These are phyloP conservation scores for Acanthococcus lagerstroemiae DNA, from an alignment of 2,888 invertebrate species.

Conservation along the genomic window DNA sequence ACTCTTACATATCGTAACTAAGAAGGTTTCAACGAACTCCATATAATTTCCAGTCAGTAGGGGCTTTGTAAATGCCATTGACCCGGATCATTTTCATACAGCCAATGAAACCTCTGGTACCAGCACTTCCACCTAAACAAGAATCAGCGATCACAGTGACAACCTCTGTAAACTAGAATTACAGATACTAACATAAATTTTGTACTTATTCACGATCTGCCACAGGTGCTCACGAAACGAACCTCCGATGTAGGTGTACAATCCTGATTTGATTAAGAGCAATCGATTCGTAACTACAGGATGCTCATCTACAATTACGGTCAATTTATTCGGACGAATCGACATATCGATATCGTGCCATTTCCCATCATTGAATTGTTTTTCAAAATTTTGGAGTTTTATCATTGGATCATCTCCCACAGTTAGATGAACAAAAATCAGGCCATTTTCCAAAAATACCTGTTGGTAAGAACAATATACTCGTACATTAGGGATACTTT, in stretches of 20 bases:
- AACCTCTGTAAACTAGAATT: too few species aligned
- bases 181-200: not conserved
- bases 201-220: too few species aligned
- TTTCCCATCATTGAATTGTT: constrained; percentile 78
- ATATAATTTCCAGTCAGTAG: constrained; percentile 63
- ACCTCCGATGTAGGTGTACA: constrained; percentile 57
- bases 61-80: constrained; percentile 76
- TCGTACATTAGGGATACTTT: not conserved
- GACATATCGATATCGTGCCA: constrained; percentile 81
- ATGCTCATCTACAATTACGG: constrained; percentile 70
- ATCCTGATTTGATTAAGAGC: constrained; percentile 59
- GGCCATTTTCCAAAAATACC: constrained; percentile 46
- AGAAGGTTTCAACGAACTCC: constrained; percentile 3
- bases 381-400: constrained; percentile 72
- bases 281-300: constrained; percentile 70
- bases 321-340: constrained; percentile 60
- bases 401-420: constrained; percentile 58
- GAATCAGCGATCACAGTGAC: too few species aligned
- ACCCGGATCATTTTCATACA: constrained; percentile 88
- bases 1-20: too few species aligned
- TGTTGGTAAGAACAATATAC: not conserved
- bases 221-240: too few species aligned
- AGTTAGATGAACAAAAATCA: constrained; percentile 66
- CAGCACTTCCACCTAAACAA: constrained; percentile 46
- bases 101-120: constrained; percentile 64